Conservation (phyloP, 1,140 invertebrate species). For the Aricia agestis region DNA sequence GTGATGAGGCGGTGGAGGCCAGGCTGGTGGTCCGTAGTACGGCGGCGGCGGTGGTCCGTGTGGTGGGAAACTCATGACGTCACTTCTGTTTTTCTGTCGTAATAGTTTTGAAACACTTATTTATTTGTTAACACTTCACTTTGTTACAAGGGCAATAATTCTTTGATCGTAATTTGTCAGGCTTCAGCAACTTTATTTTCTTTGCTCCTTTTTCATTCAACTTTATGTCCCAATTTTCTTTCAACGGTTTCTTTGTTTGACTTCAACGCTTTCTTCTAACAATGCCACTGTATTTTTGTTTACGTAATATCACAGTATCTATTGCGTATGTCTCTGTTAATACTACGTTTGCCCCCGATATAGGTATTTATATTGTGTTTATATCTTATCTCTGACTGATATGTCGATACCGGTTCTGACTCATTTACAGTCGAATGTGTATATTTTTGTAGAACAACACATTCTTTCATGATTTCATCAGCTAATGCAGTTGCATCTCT, state of each 20-base stretch:
- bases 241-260: not conserved
- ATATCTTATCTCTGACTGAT: not conserved
- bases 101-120: not conserved
- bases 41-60: not conserved
- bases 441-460: not conserved
- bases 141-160: not conserved
- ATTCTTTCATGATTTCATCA: too few relatives aligned
- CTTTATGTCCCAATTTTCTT: not conserved
- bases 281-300: not conserved
- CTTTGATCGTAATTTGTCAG: not conserved
- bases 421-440: not conserved
- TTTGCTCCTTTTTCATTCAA: not conserved
- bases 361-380: not conserved
- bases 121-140: not conserved
- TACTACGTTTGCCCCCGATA: not conserved
- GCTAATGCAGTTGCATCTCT: too few relatives aligned
- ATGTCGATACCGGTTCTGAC: constrained; percentile 6
- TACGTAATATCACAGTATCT: too few relatives aligned
- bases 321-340: not conserved
- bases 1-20: constrained; percentile 34
- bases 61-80: constrained; percentile 19
- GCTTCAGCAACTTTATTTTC: not conserved
- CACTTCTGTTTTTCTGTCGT: not conserved
- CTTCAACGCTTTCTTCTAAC: not conserved
- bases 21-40: constrained; percentile 22